Percentiles rank a stretch among this genome's conserved stretches.
phyloP scores from a whole-genome alignment of 2,113 vertebrate species.

The Dasypus novemcinctus region DNA sequence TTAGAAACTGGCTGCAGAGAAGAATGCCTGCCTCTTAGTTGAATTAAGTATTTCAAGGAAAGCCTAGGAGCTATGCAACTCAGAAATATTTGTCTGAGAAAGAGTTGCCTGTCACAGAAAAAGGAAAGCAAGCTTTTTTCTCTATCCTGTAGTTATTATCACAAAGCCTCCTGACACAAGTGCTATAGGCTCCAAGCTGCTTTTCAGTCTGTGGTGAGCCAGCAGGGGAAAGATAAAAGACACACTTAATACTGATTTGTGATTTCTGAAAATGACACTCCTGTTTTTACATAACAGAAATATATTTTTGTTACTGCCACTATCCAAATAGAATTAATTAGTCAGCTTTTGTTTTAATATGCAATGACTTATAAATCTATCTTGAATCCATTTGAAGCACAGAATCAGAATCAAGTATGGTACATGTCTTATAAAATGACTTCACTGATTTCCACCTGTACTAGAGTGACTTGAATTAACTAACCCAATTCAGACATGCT shows the following conservation, averaged over 20 bases:
- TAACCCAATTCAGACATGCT: too few relatives aligned
- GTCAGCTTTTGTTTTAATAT: not conserved
- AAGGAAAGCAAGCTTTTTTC: conserved; percentile 31
- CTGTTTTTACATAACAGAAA: not conserved
- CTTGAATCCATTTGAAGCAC: not conserved
- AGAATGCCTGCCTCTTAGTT: conserved; percentile 35
- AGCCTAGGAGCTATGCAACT: conserved; percentile 60
- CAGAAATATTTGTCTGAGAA: conserved; percentile 65
- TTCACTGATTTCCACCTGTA: not conserved
- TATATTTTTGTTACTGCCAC: not conserved
- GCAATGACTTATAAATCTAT: not conserved
- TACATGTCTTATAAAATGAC: not conserved
- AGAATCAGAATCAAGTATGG: not conserved
- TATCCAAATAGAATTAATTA: not conserved
- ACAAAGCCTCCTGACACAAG: not conserved
- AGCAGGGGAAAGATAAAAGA: not conserved
- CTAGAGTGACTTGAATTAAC: too few relatives aligned
- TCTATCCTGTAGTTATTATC: not conserved
- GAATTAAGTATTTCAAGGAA: conserved; percentile 42
- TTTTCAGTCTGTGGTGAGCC: not conserved
- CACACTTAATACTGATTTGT: not conserved
- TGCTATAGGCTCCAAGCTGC: not conserved
- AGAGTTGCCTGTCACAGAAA: conserved; percentile 54
- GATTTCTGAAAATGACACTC: not conserved
- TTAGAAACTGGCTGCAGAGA: not conserved